Evolutionary conservation across 2,797 vertebrate species (phyloP).

Genomic region (Pangasius macronema): DNA sequence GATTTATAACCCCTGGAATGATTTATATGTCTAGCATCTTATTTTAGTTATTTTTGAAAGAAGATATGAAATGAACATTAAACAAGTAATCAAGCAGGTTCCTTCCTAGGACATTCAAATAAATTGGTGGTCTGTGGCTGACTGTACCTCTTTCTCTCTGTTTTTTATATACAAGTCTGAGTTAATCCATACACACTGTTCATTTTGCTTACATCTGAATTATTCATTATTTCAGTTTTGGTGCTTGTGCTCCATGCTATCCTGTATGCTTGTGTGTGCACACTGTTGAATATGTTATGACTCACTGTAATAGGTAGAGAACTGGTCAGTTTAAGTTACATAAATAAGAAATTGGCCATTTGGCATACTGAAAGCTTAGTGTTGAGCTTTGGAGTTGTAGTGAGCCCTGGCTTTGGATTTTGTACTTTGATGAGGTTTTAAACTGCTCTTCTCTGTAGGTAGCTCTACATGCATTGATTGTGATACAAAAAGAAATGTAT

Average conservation of each 20-base stretch:
- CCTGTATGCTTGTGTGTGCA: constrained; percentile 25
- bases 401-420: not conserved
- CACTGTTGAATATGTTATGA: constrained; percentile 25
- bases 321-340: constrained; percentile 12
- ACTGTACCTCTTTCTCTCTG: constrained; percentile 33
- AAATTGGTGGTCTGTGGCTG: constrained; percentile 6
- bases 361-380: not conserved
- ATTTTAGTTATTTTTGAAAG: constrained; percentile 2
- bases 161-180: constrained; percentile 40
- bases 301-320: constrained; percentile 2
- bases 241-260: constrained; percentile 54
- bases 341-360: not conserved
- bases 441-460: constrained; percentile 4
- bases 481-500: not conserved
- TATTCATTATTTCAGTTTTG: constrained; percentile 62
- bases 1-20: constrained; percentile 11
- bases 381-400: not conserved
- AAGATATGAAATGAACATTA: constrained; percentile 22
- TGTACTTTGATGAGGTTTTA: not conserved
- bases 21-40: constrained; percentile 19
- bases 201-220: constrained; percentile 64
- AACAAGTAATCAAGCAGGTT: constrained; percentile 32
- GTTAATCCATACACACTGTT: constrained; percentile 42
- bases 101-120: constrained; percentile 23
- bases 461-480: constrained; percentile 31